Evolutionary conservation across 2,797 vertebrate genomes (phyloP).

Genomic region (Sebastes vulpes): DNA sequence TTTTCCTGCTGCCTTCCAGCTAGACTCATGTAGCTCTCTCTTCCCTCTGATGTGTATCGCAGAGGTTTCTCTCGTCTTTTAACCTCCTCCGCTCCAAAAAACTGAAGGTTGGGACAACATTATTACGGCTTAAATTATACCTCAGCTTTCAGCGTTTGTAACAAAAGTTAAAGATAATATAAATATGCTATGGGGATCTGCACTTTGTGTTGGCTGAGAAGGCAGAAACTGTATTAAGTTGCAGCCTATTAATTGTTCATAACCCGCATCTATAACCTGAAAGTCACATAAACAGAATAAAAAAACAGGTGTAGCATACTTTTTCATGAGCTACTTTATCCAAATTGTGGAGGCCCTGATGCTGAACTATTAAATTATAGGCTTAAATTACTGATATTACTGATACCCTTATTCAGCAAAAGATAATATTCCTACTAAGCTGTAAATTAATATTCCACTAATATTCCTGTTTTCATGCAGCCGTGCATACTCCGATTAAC

Average conservation of each 20-base stretch:
- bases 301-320: not conserved
- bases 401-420: too few species aligned
- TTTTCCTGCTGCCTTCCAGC: constrained; percentile 36
- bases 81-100: constrained; percentile 1
- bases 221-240: not conserved
- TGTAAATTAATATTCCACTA: too few species aligned
- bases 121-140: not conserved
- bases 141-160: not conserved
- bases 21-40: constrained; percentile 2
- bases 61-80: constrained; percentile 28
- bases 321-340: not conserved
- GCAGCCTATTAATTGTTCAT: not conserved
- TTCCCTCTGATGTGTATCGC: constrained; percentile 25
- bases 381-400: not conserved
- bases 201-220: not conserved
- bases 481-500: too few species aligned
- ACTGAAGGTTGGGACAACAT: not conserved
- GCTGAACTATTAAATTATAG: not conserved
- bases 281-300: not conserved
- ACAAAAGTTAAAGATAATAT: not conserved
- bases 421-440: too few species aligned
- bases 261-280: not conserved
- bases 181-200: not conserved
- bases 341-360: not conserved
- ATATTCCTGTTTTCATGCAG: too few species aligned